phyloP scores from a whole-genome alignment of 2,888 invertebrate genomes.

The Steinernema scapterisci region DNA sequence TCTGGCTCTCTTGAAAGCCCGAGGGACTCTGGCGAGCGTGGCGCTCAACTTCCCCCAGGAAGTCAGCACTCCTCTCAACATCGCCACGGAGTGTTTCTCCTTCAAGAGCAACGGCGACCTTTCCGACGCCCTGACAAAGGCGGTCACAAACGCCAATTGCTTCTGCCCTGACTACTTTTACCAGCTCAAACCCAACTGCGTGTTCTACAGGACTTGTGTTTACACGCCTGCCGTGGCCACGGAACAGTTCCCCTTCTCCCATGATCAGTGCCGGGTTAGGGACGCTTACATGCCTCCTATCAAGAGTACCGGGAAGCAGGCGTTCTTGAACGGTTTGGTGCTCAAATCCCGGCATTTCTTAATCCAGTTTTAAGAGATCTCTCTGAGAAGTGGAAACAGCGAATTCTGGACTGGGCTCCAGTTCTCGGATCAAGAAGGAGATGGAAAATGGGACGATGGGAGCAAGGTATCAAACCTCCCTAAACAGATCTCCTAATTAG shows the following conservation, averaged over 20 bases:
- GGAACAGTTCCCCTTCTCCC: not conserved
- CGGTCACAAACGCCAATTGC: not conserved
- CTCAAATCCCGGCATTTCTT: no score
- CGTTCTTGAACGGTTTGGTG: not conserved
- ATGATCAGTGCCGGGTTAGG: not conserved
- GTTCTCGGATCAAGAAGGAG: no score
- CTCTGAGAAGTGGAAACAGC: no score
- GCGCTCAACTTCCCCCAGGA: not conserved
- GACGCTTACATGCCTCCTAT: not conserved
- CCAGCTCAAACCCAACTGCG: not conserved
- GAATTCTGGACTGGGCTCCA: no score
- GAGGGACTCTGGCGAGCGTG: not conserved
- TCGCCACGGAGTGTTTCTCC: not conserved
- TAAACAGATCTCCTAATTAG: no score
- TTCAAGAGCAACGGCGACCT: not conserved
- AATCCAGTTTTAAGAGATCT: no score
- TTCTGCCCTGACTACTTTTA: not conserved
- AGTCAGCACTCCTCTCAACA: not conserved
- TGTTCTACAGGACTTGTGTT: not conserved
- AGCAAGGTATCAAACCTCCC: no score
- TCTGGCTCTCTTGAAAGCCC: not conserved
- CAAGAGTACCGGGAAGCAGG: not conserved
- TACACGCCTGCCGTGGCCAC: not conserved
- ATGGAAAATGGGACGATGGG: no score
- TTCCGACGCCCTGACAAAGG: not conserved